phyloP scores from a whole-genome alignment of 2,113 vertebrate genomes.

The Fregata magnificens region DNA sequence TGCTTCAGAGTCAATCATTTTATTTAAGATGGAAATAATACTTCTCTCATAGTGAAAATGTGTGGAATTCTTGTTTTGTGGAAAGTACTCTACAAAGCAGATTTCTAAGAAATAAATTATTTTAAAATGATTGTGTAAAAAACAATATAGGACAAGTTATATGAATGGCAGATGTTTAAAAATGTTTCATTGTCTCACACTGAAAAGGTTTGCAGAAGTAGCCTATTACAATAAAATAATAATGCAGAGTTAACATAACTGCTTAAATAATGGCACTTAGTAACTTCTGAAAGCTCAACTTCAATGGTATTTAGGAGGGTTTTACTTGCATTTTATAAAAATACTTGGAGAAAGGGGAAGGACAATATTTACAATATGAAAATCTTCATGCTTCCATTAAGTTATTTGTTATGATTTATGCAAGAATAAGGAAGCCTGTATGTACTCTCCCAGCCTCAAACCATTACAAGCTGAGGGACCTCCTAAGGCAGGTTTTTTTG shows the following conservation, averaged over 20 bases:
- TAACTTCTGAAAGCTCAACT: not conserved
- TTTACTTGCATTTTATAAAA: not conserved
- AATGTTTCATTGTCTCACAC: not conserved
- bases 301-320: not conserved
- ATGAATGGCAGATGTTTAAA: not conserved
- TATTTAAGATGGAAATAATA: not conserved
- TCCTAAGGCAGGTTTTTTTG: not conserved
- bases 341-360: not conserved
- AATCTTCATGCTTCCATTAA: not conserved
- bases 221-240: not conserved
- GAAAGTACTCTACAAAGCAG: not conserved
- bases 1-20: not conserved
- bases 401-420: not conserved
- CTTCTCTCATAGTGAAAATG: not conserved
- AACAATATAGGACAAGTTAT: not conserved
- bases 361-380: not conserved
- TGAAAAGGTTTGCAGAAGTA: not conserved
- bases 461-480: not conserved
- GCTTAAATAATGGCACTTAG: not conserved
- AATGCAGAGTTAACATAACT: not conserved
- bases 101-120: not conserved
- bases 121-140: not conserved
- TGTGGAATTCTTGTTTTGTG: not conserved
- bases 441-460: not conserved
- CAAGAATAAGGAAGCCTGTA: not conserved